phyloP scores from a whole-genome alignment of 2,888 invertebrate species.

The Halocaridina rubra region DNA sequence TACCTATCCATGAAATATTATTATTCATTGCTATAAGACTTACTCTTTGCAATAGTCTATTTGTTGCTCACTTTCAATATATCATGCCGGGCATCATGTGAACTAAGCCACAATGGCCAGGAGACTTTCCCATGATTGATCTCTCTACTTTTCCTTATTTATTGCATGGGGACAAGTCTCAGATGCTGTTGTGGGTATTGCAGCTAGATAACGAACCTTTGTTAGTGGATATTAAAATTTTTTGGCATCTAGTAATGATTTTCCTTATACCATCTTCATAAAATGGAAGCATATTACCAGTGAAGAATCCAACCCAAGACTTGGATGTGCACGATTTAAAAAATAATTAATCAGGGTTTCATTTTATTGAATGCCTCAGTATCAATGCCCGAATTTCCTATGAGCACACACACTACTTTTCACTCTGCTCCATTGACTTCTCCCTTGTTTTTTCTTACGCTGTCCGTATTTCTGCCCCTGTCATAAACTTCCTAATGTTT shows the following conservation, averaged over 20 bases:
- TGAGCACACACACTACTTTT: constrained; percentile 45
- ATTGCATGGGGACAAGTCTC: neutral
- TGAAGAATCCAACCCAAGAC: constrained; percentile 28
- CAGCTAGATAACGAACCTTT: neutral
- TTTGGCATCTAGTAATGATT: no score
- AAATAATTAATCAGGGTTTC: neutral
- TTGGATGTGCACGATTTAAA: constrained; percentile 25
- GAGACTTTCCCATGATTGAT: neutral
- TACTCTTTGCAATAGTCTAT: no score
- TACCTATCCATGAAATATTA: no score
- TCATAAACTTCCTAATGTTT: neutral
- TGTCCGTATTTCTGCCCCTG: neutral
- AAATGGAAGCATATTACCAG: no score
- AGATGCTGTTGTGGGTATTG: neutral
- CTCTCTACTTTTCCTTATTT: neutral
- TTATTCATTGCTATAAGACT: no score
- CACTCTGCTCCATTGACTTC: neutral
- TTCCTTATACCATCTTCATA: no score
- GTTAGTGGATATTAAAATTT: no score
- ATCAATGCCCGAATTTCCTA: constrained; percentile 17
- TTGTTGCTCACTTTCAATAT: neutral
- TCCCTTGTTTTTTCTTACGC: neutral
- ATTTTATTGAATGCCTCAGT: constrained; percentile 11
- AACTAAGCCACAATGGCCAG: neutral
- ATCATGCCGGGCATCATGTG: neutral